Percentiles rank a stretch among this genome's conserved stretches.
Conservation (phyloP, 2,888 invertebrate species). For the Trachelus stipa region DNA sequence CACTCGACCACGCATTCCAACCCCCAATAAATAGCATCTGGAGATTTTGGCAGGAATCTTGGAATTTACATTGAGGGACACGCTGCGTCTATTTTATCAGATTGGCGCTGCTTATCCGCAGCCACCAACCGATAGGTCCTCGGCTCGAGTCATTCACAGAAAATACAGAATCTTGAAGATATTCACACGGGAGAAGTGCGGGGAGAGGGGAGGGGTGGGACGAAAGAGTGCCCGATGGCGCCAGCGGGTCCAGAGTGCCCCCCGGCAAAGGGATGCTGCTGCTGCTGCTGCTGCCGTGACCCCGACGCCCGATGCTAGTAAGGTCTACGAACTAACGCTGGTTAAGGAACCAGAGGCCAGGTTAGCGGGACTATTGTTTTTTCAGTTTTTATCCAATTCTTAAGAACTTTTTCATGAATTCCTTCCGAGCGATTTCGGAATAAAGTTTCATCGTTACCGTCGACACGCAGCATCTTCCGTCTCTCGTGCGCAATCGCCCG, state of each 20-base stretch:
- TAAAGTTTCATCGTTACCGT: too few species aligned
- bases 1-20: too few species aligned
- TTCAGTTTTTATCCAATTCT: too few species aligned
- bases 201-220: constrained; percentile 3
- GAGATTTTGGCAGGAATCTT: too few species aligned
- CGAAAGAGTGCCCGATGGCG: constrained; percentile 45
- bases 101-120: constrained; percentile 10
- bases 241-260: constrained; percentile 46
- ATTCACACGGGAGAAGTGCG: constrained; percentile 43
- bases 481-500: background rate
- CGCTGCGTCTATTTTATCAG: too few species aligned
- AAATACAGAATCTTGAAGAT: constrained; percentile 61
- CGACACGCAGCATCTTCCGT: background rate
- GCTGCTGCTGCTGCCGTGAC: constrained; percentile 27
- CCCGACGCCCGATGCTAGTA: constrained; percentile 20
- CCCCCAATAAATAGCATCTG: too few species aligned
- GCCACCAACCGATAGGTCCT: constrained; percentile 43
- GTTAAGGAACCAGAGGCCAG: too few species aligned
- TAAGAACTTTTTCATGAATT: too few species aligned
- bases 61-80: too few species aligned
- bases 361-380: too few species aligned
- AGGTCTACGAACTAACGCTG: background rate
- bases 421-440: too few species aligned
- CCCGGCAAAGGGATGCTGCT: constrained; percentile 36
- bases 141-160: constrained; percentile 62